phyloP scores from a whole-genome alignment of 35 echinoderm and acorn worm species.

The Lytechinus variegatus region DNA sequence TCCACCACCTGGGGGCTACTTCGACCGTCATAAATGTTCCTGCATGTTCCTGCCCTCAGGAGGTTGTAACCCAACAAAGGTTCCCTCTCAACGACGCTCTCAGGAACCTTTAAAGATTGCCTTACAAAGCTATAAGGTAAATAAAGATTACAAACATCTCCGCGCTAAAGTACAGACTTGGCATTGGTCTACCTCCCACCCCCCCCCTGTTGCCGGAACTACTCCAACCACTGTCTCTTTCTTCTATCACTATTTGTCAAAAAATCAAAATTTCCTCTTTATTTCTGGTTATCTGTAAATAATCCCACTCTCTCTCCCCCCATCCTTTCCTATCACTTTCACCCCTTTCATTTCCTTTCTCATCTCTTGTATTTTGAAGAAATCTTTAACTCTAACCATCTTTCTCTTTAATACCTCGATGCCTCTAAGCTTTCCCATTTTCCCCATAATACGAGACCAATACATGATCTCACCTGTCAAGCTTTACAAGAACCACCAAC shows the following conservation, averaged over 20 bases:
- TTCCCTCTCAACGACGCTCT: neutral
- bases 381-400: too few relatives aligned
- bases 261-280: too few relatives aligned
- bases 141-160: neutral
- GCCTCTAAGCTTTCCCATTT: neutral
- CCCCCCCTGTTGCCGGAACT: neutral
- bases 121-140: neutral
- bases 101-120: neutral
- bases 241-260: too few relatives aligned
- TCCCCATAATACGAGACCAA: neutral
- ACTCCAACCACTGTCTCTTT: neutral
- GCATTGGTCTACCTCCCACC: neutral
- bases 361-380: too few relatives aligned
- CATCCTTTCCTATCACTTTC: too few relatives aligned
- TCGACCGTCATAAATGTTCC: constrained; percentile 44
- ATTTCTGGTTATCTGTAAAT: too few relatives aligned
- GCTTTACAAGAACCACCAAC: neutral
- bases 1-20: constrained; percentile 29
- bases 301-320: too few relatives aligned
- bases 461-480: neutral
- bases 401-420: neutral
- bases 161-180: neutral
- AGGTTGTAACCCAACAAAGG: neutral
- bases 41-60: constrained; percentile 47
- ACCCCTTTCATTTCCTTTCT: too few relatives aligned